These are phyloP conservation scores for Phania funesta DNA, from an alignment of 2,888 invertebrate genomes.

Conservation along the genomic window DNA sequence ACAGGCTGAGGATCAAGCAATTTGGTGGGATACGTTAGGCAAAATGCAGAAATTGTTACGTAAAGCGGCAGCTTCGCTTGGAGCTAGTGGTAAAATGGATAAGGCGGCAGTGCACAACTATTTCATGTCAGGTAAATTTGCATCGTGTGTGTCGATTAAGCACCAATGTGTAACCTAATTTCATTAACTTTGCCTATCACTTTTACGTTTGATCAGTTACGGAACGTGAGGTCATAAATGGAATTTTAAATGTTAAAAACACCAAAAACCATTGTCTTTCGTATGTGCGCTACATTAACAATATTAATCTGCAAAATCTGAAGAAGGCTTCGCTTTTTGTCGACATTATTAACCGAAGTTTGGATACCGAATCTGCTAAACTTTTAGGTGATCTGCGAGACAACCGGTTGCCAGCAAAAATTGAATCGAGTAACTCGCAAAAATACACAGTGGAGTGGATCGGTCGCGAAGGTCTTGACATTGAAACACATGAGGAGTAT, in stretches of 20 bases:
- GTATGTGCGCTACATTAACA: conserved; percentile 97
- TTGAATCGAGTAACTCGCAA: conserved; percentile 93
- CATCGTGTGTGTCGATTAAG: neutral
- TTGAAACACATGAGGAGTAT: conserved; percentile 96
- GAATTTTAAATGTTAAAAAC: conserved; percentile 94
- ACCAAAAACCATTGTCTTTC: conserved; percentile 97
- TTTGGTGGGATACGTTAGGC: conserved; percentile 98
- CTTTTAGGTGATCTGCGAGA: conserved; percentile 93
- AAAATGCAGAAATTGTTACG: conserved; percentile 97
- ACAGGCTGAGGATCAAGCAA: conserved; percentile 97
- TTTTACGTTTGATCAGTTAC: conserved; percentile 87
- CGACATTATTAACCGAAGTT: conserved; percentile 94
- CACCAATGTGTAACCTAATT: neutral
- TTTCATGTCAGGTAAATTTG: conserved; percentile 95
- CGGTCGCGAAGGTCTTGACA: conserved; percentile 95
- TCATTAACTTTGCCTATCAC: neutral
- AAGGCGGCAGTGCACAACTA: conserved; percentile 98
- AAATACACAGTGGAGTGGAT: conserved; percentile 99
- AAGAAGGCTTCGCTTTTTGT: conserved; percentile 97
- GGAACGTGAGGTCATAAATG: conserved; percentile 98
- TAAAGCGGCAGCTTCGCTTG: conserved; percentile 93
- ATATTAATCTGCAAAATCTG: conserved; percentile 96
- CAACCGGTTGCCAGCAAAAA: conserved; percentile 92
- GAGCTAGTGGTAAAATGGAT: conserved; percentile 91
- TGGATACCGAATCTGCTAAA: conserved; percentile 96